Percentiles rank a stretch among this genome's conserved stretches.
phyloP scores from a whole-genome alignment of 2,888 invertebrate genomes.

The Abrostola triplasia region DNA sequence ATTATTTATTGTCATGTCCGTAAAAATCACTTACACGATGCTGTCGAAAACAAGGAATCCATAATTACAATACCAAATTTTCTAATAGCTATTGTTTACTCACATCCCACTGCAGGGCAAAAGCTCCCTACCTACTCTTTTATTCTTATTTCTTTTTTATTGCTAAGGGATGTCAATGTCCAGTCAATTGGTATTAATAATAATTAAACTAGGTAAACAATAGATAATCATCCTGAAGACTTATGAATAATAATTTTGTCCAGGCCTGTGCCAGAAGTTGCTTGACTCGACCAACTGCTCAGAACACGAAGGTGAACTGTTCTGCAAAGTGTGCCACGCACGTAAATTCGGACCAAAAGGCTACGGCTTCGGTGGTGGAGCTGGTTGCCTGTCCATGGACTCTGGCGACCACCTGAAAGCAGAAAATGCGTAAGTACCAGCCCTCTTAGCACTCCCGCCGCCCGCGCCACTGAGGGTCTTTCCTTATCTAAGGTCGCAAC shows the following conservation, averaged over 20 bases:
- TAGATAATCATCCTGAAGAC: neutral
- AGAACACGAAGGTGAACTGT: conserved; percentile 98
- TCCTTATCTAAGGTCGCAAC: conserved; percentile 87
- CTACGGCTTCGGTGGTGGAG: conserved; percentile 99
- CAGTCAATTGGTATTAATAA: too few species aligned
- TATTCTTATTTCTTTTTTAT: too few species aligned
- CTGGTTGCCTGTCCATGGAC: conserved; percentile 99
- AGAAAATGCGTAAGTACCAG: conserved; percentile 91
- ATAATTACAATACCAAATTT: too few species aligned
- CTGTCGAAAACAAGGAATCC: too few species aligned
- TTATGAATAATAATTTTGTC: conserved; percentile 28
- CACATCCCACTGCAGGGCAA: too few species aligned
- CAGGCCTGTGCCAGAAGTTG: conserved; percentile 98
- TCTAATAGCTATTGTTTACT: too few species aligned
- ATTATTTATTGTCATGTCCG: too few species aligned
- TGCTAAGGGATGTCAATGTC: too few species aligned
- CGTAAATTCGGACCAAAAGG: conserved; percentile 99
- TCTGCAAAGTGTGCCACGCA: conserved; percentile 99
- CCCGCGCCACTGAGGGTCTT: conserved; percentile 88
- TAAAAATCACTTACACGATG: too few species aligned
- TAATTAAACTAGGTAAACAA: too few species aligned
- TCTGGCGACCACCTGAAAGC: conserved; percentile 95
- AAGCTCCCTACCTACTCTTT: too few species aligned
- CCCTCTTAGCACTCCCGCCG: conserved; percentile 81
- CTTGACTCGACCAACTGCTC: conserved; percentile 99